These are phyloP conservation scores for Calephelis nemesis DNA, from an alignment of 1,140 invertebrate species.

Conservation along the genomic window DNA sequence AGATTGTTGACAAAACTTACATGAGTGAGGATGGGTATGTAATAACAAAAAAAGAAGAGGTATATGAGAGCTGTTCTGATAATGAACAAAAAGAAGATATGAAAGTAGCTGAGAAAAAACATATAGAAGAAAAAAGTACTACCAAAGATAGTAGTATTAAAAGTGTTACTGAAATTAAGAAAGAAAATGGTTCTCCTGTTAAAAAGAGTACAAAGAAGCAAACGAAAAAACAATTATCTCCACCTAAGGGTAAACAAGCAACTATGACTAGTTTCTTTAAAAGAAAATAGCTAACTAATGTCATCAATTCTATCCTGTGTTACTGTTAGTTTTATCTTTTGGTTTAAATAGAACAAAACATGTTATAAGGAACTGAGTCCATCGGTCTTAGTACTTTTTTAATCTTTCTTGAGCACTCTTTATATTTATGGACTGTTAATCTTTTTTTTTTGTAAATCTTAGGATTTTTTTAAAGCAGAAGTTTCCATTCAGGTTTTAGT, in stretches of 20 bases:
- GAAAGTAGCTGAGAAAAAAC: conserved; percentile 30
- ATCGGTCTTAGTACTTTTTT: too few relatives aligned
- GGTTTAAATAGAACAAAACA: not conserved
- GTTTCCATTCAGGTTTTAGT: too few relatives aligned
- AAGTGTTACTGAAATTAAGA: not conserved
- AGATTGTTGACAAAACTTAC: conserved; percentile 71
- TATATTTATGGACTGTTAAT: too few relatives aligned
- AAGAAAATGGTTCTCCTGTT: conserved; percentile 43
- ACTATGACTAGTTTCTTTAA: conserved; percentile 68
- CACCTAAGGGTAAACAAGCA: conserved; percentile 64
- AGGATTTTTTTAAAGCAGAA: too few relatives aligned
- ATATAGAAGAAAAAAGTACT: conserved; percentile 36
- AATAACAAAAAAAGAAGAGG: conserved; percentile 67
- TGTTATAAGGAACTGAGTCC: too few relatives aligned
- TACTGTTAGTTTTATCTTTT: too few relatives aligned
- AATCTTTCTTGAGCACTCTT: too few relatives aligned
- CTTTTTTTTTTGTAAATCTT: too few relatives aligned
- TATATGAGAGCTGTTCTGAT: conserved; percentile 71
- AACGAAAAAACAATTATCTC: conserved; percentile 57
- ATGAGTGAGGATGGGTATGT: conserved; percentile 70
- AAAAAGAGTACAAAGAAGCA: conserved; percentile 40
- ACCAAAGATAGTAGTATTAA: too few relatives aligned
- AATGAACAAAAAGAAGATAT: conserved; percentile 46
- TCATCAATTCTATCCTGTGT: too few relatives aligned
- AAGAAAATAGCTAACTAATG: conserved; percentile 38